Conservation (phyloP, 2,888 invertebrate genomes). For the Limulus polyphemus region DNA sequence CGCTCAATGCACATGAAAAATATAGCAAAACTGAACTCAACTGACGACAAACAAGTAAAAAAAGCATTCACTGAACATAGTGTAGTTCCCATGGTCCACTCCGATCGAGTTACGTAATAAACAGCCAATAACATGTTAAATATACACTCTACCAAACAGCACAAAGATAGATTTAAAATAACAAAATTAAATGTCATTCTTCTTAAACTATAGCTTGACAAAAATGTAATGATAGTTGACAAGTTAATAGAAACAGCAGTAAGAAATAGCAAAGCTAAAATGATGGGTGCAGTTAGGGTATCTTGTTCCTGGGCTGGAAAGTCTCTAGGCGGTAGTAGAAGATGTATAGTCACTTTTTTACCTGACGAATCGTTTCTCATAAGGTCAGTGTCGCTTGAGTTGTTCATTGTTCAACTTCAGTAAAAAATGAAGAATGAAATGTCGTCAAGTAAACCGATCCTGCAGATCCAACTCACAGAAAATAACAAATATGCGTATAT, state of each 20-base stretch:
- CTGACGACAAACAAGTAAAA: constrained; percentile 4
- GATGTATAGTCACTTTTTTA: too few species aligned
- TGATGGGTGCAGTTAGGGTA: not conserved
- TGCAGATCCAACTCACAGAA: too few species aligned
- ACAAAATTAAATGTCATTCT: constrained; percentile 13
- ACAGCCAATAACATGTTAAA: constrained; percentile 10
- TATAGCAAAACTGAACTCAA: constrained; percentile 9
- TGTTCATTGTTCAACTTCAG: too few species aligned
- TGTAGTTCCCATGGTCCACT: constrained; percentile 3
- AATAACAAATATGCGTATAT: too few species aligned
- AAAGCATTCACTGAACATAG: constrained; percentile 10
- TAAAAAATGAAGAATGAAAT: too few species aligned
- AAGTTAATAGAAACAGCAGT: constrained; percentile 9
- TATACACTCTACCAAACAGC: constrained; percentile 10
- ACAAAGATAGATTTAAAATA: constrained; percentile 4
- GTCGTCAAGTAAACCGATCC: too few species aligned
- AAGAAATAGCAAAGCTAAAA: constrained; percentile 2
- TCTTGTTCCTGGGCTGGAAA: too few species aligned
- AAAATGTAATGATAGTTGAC: constrained; percentile 8
- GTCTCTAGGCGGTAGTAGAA: too few species aligned
- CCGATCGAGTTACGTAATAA: constrained; percentile 4
- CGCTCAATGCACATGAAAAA: constrained; percentile 14
- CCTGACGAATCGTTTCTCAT: too few species aligned
- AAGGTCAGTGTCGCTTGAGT: too few species aligned
- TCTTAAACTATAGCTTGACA: constrained; percentile 13